Conservation (phyloP, 2,888 invertebrate species). For the Netelia melanura region DNA sequence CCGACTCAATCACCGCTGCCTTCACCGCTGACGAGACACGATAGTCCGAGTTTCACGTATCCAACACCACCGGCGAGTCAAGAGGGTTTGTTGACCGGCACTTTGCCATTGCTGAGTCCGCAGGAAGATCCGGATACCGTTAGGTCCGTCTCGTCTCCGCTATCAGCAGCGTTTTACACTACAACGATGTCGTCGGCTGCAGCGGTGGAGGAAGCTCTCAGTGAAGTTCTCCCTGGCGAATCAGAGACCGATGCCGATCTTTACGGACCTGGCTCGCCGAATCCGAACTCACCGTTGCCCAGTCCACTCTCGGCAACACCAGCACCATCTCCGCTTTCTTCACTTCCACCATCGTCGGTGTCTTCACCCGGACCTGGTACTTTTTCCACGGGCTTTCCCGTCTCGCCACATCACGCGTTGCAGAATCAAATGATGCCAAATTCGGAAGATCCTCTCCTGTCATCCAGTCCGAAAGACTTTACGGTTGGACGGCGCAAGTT, state of each 20-base stretch:
- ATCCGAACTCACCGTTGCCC: conserved; percentile 87
- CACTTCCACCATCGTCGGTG: conserved; percentile 83
- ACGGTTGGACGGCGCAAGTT: conserved; percentile 85
- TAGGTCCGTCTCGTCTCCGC: conserved; percentile 92
- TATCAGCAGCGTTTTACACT: conserved; percentile 94
- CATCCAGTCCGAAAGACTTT: conserved; percentile 94
- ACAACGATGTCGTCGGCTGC: conserved; percentile 94
- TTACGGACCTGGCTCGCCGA: conserved; percentile 84
- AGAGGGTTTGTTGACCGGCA: conserved; percentile 91
- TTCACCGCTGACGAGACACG: conserved; percentile 88
- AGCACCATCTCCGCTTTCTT: conserved; percentile 85
- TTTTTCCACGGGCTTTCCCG: conserved; percentile 82
- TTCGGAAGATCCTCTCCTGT: conserved; percentile 93
- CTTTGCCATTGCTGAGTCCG: conserved; percentile 82
- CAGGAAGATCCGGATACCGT: conserved; percentile 87
- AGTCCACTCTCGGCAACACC: conserved; percentile 88
- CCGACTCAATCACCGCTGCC: conserved; percentile 88
- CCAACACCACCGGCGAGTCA: conserved; percentile 96
- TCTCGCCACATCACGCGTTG: conserved; percentile 86
- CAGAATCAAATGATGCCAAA: conserved; percentile 95
- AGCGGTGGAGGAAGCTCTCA: conserved; percentile 94
- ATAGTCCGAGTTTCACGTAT: conserved; percentile 92
- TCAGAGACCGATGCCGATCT: conserved; percentile 87
- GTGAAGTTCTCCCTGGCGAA: conserved; percentile 93
- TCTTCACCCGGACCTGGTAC: conserved; percentile 81